Conservation (phyloP, 2,888 invertebrate species). For the Pyrochroa serraticornis region DNA sequence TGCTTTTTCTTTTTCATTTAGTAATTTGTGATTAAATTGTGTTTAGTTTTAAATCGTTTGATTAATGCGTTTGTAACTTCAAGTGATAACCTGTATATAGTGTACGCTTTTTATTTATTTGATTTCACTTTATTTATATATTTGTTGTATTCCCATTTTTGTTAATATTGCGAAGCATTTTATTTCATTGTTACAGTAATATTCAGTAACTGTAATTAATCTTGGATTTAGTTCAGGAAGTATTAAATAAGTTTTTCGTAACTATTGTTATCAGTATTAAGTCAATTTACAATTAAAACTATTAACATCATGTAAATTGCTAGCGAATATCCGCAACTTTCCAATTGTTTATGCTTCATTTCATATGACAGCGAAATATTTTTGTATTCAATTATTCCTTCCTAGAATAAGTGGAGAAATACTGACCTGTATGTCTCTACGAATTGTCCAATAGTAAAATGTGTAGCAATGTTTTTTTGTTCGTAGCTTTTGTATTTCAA, state of each 20-base stretch:
- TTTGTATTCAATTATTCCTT: background rate
- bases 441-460: constrained; percentile 23
- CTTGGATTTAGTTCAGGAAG: no score
- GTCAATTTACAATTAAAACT: background rate
- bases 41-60: constrained; percentile 14
- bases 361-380: background rate
- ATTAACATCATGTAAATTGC: background rate
- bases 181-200: no score
- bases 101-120: constrained; percentile 1
- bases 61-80: constrained; percentile 7
- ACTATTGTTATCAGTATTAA: constrained; percentile 12
- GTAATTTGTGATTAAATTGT: constrained; percentile 21
- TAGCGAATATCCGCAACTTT: background rate
- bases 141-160: background rate
- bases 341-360: background rate
- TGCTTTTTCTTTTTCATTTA: constrained; percentile 13
- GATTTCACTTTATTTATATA: background rate
- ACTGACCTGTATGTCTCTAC: constrained; percentile 29
- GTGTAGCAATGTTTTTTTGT: constrained; percentile 24
- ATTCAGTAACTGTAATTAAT: no score
- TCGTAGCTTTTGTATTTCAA: constrained; percentile 26
- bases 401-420: constrained; percentile 3
- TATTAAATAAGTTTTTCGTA: no score
- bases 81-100: background rate
- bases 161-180: constrained; percentile 3